Evolutionary conservation across 2,888 invertebrate genomes (phyloP).

Genomic region (Polydrusus pterygomalis): DNA sequence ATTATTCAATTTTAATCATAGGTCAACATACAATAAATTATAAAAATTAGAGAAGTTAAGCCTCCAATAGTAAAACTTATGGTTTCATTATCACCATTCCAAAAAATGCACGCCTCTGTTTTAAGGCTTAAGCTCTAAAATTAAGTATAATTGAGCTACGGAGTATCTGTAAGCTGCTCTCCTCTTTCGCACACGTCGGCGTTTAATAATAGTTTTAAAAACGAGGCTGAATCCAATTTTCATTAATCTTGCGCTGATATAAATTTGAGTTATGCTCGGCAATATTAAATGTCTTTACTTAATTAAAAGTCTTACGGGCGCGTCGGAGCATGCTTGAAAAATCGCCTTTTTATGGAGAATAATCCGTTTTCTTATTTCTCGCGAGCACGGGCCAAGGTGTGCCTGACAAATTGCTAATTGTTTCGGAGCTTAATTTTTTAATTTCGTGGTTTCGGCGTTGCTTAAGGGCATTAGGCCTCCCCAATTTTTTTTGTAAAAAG

Average conservation of each 20-base stretch:
- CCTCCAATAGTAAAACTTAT: no score
- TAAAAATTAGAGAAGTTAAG: no score
- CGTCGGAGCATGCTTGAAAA: constrained; percentile 50
- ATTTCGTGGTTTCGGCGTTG: constrained; percentile 5
- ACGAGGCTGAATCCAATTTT: constrained; percentile 58
- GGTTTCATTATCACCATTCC: no score
- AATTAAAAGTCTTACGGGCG: constrained; percentile 54
- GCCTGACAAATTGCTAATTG: constrained; percentile 48
- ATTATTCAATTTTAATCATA: no score
- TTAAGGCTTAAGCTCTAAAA: constrained; percentile 29
- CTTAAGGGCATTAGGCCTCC: background rate
- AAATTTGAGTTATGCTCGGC: constrained; percentile 56
- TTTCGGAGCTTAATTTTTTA: constrained; percentile 28
- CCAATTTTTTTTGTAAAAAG: no score
- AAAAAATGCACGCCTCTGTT: background rate
- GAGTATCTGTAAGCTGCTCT: constrained; percentile 41
- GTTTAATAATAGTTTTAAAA: constrained; percentile 60
- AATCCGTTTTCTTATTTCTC: constrained; percentile 37
- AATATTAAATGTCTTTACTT: constrained; percentile 56
- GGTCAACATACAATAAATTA: no score
- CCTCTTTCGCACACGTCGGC: constrained; percentile 56
- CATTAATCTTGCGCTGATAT: constrained; percentile 58
- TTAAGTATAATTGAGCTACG: constrained; percentile 55
- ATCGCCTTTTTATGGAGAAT: constrained; percentile 54
- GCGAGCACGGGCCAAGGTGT: constrained; percentile 30